A percentile compares a stretch with the other conserved stretches of the same genome.
Conservation (phyloP, 2,888 invertebrate genomes). For the Drosophila macrospina region DNA sequence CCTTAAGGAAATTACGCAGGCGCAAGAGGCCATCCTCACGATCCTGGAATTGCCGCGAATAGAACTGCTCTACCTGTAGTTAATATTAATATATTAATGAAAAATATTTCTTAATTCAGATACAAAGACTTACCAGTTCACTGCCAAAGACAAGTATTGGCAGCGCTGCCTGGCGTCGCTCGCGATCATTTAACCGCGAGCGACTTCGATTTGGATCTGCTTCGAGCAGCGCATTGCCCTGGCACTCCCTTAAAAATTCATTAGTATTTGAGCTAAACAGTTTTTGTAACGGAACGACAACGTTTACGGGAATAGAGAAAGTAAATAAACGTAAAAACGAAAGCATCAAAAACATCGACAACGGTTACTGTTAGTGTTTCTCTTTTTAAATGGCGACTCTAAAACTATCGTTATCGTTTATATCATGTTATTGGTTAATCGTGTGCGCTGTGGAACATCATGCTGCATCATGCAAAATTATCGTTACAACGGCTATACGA, state of each 20-base stretch:
- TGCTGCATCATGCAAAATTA: conserved; percentile 48
- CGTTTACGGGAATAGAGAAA: conserved; percentile 64
- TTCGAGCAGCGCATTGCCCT: conserved; percentile 86
- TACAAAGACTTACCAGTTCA: conserved; percentile 88
- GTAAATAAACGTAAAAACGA: conserved; percentile 43
- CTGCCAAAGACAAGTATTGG: conserved; percentile 96
- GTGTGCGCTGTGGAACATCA: conserved; percentile 28
- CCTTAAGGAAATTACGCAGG: conserved; percentile 86
- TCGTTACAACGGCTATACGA: conserved; percentile 20
- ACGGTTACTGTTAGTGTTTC: conserved; percentile 41
- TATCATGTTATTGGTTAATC: conserved; percentile 25
- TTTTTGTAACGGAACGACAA: conserved; percentile 68
- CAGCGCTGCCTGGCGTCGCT: conserved; percentile 93
- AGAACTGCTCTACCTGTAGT: conserved; percentile 93
- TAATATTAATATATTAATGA: neutral
- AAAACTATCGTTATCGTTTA: conserved; percentile 28
- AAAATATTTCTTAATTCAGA: neutral
- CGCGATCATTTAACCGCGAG: conserved; percentile 90
- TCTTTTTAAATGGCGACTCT: conserved; percentile 23
- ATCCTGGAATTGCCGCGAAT: conserved; percentile 95
- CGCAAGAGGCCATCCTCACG: conserved; percentile 94
- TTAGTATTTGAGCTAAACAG: conserved; percentile 91
- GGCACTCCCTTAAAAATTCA: conserved; percentile 91
- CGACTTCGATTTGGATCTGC: conserved; percentile 86
- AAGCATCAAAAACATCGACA: conserved; percentile 49